Percentiles rank a stretch among this genome's conserved stretches.
Evolutionary conservation across 2,797 vertebrate genomes (phyloP).

Genomic region (Acridotheres tristis): DNA sequence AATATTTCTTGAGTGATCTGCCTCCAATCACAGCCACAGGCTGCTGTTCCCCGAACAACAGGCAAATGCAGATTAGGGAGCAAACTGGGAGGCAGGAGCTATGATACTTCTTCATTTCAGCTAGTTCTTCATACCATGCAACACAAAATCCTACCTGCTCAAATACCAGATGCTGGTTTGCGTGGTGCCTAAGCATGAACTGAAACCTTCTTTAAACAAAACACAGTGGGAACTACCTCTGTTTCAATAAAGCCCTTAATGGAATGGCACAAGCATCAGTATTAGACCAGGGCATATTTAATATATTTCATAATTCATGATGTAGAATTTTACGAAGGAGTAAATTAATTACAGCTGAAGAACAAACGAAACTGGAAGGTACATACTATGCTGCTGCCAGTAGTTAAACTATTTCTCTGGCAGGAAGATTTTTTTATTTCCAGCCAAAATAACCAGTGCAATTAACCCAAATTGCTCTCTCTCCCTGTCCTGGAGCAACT

Average conservation of each 20-base stretch:
- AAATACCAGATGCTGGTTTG: neutral
- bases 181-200: neutral
- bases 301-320: conserved; percentile 46
- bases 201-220: neutral
- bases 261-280: neutral
- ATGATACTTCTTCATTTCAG: neutral
- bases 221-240: neutral
- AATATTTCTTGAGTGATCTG: neutral
- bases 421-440: neutral
- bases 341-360: conserved; percentile 30
- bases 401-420: neutral
- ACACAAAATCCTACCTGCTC: neutral
- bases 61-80: neutral
- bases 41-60: neutral
- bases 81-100: neutral
- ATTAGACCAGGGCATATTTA: neutral
- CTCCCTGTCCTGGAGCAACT: neutral
- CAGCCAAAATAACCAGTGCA: neutral
- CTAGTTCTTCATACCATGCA: neutral
- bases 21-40: neutral
- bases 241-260: neutral
- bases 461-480: neutral
- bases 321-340: conserved; percentile 10
- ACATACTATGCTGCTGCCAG: neutral
- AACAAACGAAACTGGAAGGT: conserved; percentile 4